Evolutionary conservation across 1,140 invertebrate genomes (phyloP).

Genomic region (Polyergus mexicanus): DNA sequence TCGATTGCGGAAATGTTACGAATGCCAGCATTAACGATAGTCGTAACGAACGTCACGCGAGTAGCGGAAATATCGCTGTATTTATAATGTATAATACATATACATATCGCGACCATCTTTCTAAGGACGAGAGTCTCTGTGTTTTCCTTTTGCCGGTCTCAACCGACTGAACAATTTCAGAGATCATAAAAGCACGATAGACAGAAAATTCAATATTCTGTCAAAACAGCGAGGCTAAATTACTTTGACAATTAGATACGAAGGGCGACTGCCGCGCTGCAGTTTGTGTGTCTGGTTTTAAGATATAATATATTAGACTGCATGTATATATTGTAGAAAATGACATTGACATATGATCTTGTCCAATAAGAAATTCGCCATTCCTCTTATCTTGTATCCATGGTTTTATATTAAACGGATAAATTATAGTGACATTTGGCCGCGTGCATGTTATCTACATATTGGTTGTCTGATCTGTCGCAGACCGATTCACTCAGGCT

Average conservation of each 20-base stretch:
- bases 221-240: neutral
- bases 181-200: neutral
- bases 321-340: neutral
- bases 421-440: constrained; percentile 15
- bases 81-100: neutral
- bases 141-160: neutral
- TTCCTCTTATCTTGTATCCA: neutral
- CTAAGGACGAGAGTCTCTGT: neutral
- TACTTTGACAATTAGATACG: neutral
- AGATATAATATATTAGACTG: constrained; percentile 10
- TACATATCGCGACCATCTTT: neutral
- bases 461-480: neutral
- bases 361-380: neutral
- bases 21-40: neutral
- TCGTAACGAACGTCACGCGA: neutral
- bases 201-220: constrained; percentile 29
- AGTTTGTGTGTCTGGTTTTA: neutral
- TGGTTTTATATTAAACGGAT: constrained; percentile 35
- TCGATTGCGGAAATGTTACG: neutral
- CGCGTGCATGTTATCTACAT: neutral
- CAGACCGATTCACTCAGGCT: neutral
- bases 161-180: neutral
- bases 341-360: constrained; percentile 11
- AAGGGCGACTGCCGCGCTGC: neutral
- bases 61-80: neutral